phyloP scores from a whole-genome alignment of 1,140 invertebrate genomes.

The Drosophila jambulina region DNA sequence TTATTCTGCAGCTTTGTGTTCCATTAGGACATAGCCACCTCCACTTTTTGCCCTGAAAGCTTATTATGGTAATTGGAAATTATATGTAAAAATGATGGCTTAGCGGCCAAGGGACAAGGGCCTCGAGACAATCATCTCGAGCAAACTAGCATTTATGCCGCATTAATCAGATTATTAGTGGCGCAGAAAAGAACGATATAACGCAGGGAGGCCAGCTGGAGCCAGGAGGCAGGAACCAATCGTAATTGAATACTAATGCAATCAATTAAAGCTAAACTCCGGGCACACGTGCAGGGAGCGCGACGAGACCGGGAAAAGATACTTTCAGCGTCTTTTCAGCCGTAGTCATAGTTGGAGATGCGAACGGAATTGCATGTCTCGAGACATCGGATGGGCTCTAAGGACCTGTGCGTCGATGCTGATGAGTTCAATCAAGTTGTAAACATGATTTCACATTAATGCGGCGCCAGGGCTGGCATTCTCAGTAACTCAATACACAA shows the following conservation, averaged over 20 bases:
- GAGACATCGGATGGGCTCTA: background rate
- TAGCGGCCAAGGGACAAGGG: conserved; percentile 19
- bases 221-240: background rate
- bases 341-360: conserved; percentile 15
- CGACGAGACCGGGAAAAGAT: background rate
- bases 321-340: conserved; percentile 17
- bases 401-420: conserved; percentile 39
- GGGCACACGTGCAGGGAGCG: conserved; percentile 53
- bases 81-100: conserved; percentile 48
- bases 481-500: conserved; percentile 78
- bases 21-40: conserved; percentile 21
- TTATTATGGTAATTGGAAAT: conserved; percentile 65
- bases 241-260: conserved; percentile 75
- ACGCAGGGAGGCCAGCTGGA: background rate
- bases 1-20: conserved; percentile 18
- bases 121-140: conserved; percentile 28
- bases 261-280: conserved; percentile 72
- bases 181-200: conserved; percentile 29
- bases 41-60: conserved; percentile 29
- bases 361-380: conserved; percentile 41
- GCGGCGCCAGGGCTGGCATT: conserved; percentile 49
- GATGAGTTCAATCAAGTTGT: conserved; percentile 82
- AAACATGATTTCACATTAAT: conserved; percentile 80
- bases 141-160: conserved; percentile 46
- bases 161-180: conserved; percentile 69